Conservation (phyloP, 2,113 vertebrate genomes). For the Setophaga petechia region DNA sequence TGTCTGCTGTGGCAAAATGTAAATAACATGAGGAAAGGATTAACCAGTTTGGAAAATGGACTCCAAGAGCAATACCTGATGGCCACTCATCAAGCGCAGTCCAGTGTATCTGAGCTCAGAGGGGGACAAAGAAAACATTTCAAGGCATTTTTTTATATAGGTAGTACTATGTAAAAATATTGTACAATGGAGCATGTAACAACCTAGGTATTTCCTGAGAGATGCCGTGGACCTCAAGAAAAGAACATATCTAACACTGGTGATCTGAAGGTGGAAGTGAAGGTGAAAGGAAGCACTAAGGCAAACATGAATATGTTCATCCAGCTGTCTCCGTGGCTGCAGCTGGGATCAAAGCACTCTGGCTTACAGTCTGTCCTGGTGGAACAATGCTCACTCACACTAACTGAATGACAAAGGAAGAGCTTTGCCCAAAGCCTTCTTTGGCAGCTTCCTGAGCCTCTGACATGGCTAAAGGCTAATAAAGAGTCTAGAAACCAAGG, state of each 20-base stretch:
- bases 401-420: neutral
- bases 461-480: neutral
- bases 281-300: neutral
- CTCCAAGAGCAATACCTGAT: neutral
- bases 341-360: neutral
- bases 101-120: neutral
- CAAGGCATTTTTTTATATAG: neutral
- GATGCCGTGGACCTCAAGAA: accelerated
- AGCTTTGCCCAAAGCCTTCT: neutral
- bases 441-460: neutral
- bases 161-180: neutral
- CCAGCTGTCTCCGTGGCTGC: neutral
- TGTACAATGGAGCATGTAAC: accelerated
- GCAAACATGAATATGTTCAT: neutral
- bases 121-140: neutral
- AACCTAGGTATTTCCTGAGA: neutral
- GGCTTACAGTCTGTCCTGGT: neutral
- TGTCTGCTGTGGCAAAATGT: neutral
- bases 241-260: neutral
- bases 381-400: neutral
- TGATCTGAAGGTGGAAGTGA: neutral
- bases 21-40: neutral
- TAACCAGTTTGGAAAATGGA: neutral
- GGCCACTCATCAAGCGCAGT: neutral
- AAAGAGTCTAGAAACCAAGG: too few species aligned